Conservation (phyloP, 2,797 vertebrate species). For the Novumbra hubbsi region DNA sequence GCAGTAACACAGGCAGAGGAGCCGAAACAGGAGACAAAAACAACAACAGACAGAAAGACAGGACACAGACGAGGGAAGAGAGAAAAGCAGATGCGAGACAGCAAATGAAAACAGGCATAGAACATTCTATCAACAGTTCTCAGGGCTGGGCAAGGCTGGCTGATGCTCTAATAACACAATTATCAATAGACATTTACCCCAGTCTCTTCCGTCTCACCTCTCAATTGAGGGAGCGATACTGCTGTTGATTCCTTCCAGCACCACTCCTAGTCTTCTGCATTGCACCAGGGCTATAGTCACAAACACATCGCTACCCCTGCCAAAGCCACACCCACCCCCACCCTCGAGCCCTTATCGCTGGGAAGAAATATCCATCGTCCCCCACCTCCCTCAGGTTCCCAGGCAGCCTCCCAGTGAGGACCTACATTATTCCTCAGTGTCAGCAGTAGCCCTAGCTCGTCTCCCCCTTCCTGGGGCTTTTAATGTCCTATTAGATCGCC, state of each 20-base stretch:
- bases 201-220: too few species aligned
- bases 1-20: too few species aligned
- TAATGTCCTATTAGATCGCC: conserved; percentile 67
- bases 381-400: conserved; percentile 23
- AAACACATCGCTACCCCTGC: conserved; percentile 47
- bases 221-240: too few species aligned
- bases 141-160: not conserved
- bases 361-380: conserved; percentile 46
- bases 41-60: not conserved
- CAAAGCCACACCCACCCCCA: conserved; percentile 39
- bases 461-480: conserved; percentile 51
- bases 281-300: conserved; percentile 53
- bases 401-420: conserved; percentile 13
- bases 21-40: not conserved
- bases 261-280: conserved; percentile 24
- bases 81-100: not conserved
- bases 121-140: not conserved
- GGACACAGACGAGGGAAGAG: not conserved
- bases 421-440: conserved; percentile 51
- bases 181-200: not conserved
- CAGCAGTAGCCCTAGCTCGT: conserved; percentile 47
- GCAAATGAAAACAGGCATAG: too few species aligned
- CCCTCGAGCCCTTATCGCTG: conserved; percentile 30
- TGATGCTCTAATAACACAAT: not conserved
- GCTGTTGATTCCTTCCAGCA: not conserved